phyloP scores from a whole-genome alignment of 2,113 vertebrate species.

The Canis aureus region DNA sequence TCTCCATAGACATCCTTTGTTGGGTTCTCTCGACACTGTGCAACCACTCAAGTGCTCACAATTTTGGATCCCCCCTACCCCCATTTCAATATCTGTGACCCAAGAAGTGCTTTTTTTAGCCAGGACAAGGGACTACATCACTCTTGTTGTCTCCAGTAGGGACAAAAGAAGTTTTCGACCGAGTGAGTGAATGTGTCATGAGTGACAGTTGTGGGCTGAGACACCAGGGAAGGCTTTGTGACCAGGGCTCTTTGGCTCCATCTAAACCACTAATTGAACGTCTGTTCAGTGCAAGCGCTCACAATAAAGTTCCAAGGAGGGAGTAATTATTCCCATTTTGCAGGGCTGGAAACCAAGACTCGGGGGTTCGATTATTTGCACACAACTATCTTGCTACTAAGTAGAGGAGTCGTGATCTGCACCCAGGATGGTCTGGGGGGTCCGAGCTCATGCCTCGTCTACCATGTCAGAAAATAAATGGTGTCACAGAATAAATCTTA shows the following conservation, averaged over 20 bases:
- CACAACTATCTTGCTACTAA: background rate
- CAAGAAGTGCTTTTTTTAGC: background rate
- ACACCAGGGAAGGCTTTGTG: background rate
- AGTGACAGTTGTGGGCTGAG: background rate
- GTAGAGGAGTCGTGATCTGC: background rate
- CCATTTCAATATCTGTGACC: background rate
- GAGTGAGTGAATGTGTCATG: background rate
- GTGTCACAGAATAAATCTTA: background rate
- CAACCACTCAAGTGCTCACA: background rate
- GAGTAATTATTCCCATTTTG: background rate
- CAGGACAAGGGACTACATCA: background rate
- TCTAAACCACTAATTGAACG: background rate
- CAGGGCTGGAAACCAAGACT: background rate
- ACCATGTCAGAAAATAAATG: background rate
- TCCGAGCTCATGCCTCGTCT: background rate
- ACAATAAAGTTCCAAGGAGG: background rate
- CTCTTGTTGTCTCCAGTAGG: background rate
- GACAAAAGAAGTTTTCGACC: background rate
- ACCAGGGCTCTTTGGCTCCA: background rate
- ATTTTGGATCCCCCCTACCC: background rate
- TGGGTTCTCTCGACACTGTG: rapidly evolving
- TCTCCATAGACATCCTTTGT: background rate
- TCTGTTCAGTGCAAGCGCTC: background rate
- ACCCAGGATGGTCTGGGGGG: background rate
- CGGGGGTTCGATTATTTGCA: background rate